Conservation (phyloP, 2,888 invertebrate genomes). For the Lottia gigantea region DNA sequence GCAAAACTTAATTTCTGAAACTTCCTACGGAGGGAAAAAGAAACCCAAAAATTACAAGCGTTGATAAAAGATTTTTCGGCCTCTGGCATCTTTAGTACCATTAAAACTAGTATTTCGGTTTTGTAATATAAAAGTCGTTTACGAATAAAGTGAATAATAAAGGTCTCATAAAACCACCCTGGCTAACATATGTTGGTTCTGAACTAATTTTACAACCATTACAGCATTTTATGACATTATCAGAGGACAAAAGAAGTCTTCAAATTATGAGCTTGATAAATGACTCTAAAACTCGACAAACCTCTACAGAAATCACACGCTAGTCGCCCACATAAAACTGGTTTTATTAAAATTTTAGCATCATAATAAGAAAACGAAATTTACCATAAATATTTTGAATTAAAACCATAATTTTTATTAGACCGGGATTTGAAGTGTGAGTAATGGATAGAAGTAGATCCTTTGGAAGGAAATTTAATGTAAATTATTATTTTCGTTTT, state of each 20-base stretch:
- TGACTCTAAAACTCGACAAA: background rate
- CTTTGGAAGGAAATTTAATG: constrained; percentile 7
- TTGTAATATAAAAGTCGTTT: no score
- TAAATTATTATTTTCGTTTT: constrained; percentile 2
- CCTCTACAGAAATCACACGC: constrained; percentile 1
- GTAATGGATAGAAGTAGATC: background rate
- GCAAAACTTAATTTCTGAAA: no score
- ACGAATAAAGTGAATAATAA: no score
- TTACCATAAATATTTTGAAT: constrained; percentile 8
- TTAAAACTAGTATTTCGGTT: no score
- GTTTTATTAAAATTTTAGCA: background rate
- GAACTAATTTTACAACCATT: no score
- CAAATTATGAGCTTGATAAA: constrained; percentile 3
- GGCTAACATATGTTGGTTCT: no score
- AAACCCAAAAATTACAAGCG: no score
- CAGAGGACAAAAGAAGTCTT: background rate
- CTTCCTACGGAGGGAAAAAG: no score
- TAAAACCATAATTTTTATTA: constrained; percentile 5
- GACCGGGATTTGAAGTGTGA: background rate
- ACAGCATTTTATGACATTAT: no score
- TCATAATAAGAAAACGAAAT: background rate
- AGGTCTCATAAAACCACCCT: no score
- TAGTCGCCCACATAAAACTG: background rate
- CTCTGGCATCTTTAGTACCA: no score
- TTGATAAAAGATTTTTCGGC: no score